Evolutionary conservation across 2,888 invertebrate species (phyloP).

Genomic region (Thecophora atra): DNA sequence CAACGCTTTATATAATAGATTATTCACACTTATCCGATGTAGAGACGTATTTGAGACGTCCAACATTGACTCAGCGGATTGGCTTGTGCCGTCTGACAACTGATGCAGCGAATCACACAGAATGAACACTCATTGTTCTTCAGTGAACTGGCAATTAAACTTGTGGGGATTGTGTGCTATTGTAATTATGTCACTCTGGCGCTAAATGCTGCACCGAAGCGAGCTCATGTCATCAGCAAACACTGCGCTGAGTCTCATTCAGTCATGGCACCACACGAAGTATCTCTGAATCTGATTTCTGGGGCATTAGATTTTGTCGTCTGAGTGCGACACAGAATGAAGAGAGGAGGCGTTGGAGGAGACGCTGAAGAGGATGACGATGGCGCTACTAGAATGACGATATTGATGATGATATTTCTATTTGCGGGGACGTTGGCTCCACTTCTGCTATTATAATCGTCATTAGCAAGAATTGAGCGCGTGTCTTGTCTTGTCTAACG

Average conservation of each 20-base stretch:
- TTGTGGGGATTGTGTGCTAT: neutral
- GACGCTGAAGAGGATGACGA: neutral
- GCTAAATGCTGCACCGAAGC: constrained; percentile 14
- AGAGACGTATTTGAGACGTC: too few relatives aligned
- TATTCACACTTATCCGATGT: too few relatives aligned
- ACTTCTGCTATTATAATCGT: neutral
- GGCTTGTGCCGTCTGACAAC: neutral
- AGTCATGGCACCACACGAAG: neutral
- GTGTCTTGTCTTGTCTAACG: neutral
- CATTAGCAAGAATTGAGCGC: neutral
- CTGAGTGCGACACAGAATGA: neutral
- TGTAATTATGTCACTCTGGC: constrained; percentile 24
- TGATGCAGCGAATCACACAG: neutral
- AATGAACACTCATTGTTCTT: neutral
- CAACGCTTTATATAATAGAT: too few relatives aligned
- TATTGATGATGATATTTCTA: neutral
- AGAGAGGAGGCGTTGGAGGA: neutral
- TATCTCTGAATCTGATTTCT: neutral
- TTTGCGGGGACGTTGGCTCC: neutral
- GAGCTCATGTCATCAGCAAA: constrained; percentile 2
- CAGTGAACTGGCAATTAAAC: constrained; percentile 8
- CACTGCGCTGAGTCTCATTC: neutral
- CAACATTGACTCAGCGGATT: neutral
- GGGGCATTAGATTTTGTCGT: neutral
- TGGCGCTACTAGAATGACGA: neutral